phyloP scores from a whole-genome alignment of 2,888 invertebrate species.

The Iphiclides podalirius region DNA sequence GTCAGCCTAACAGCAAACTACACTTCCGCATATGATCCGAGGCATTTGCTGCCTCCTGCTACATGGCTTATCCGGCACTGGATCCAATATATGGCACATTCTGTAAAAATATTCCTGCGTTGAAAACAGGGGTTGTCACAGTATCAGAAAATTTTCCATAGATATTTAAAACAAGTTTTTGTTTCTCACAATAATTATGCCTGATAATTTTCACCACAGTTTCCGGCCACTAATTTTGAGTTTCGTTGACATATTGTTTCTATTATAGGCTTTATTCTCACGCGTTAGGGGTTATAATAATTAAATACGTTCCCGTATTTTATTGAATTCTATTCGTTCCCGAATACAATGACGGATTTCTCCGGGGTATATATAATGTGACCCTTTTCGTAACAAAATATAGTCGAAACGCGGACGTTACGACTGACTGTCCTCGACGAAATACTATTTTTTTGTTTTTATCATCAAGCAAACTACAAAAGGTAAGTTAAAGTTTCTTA shows the following conservation, averaged over 20 bases:
- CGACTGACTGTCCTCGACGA: constrained; percentile 12
- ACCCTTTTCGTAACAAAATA: not conserved
- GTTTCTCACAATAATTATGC: too few species aligned
- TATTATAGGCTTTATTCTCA: constrained; percentile 2
- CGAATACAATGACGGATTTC: not conserved
- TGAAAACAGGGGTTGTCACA: too few species aligned
- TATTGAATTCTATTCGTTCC: not conserved
- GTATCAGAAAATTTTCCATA: too few species aligned
- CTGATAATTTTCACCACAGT: constrained; percentile 12
- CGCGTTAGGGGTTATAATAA: not conserved
- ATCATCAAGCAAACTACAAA: not conserved
- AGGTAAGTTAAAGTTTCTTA: constrained; percentile 18
- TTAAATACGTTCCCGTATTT: not conserved
- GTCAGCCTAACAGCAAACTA: too few species aligned
- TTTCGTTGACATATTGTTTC: not conserved
- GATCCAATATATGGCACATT: too few species aligned
- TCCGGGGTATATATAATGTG: constrained; percentile 5
- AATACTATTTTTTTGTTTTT: not conserved
- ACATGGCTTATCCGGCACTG: too few species aligned
- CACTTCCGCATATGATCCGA: too few species aligned
- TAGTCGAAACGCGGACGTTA: constrained; percentile 14
- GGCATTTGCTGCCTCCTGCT: too few species aligned
- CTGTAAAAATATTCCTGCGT: too few species aligned
- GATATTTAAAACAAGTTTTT: too few species aligned
- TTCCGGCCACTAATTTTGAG: constrained; percentile 6